Percentiles rank a stretch among this genome's conserved stretches.
Conservation (phyloP, 2,888 invertebrate species). For the Drosophila merina region DNA sequence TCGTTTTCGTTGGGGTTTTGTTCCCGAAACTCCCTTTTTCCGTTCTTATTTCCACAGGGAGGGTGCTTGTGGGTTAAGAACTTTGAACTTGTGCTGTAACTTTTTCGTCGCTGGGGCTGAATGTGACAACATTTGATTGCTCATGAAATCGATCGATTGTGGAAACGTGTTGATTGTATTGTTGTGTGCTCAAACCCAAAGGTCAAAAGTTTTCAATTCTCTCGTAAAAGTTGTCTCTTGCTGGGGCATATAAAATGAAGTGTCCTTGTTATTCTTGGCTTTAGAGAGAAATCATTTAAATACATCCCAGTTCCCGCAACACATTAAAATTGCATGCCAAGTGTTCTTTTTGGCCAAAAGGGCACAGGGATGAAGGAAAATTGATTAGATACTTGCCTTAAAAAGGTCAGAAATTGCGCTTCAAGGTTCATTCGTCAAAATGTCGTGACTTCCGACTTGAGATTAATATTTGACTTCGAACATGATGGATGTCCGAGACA, state of each 20-base stretch:
- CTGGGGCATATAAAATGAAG: conserved; percentile 63
- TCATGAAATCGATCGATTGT: conserved; percentile 79
- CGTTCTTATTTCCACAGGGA: conserved; percentile 11
- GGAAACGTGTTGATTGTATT: conserved; percentile 75
- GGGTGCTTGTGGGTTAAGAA: conserved; percentile 59
- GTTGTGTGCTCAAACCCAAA: conserved; percentile 51
- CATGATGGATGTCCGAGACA: conserved; percentile 40
- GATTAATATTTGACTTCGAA: conserved; percentile 22
- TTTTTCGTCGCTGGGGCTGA: conserved; percentile 62
- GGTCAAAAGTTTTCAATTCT: conserved; percentile 71
- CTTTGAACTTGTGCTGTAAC: conserved; percentile 76
- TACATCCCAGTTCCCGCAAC: conserved; percentile 47
- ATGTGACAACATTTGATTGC: conserved; percentile 76
- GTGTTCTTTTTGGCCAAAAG: conserved; percentile 9
- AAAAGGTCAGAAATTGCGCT: conserved; percentile 13
- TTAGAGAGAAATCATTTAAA: conserved; percentile 64
- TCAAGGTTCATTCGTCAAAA: conserved; percentile 38
- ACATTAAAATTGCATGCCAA: conserved; percentile 55
- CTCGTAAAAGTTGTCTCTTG: conserved; percentile 67
- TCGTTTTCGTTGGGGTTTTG: conserved; percentile 26
- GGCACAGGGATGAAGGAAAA: neutral
- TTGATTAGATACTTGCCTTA: conserved; percentile 4
- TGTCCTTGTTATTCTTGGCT: conserved; percentile 47
- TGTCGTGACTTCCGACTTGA: conserved; percentile 22
- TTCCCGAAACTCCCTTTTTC: conserved; percentile 31